Evolutionary conservation across 2,113 vertebrate species (phyloP).

Genomic region (Chunga burmeisteri): DNA sequence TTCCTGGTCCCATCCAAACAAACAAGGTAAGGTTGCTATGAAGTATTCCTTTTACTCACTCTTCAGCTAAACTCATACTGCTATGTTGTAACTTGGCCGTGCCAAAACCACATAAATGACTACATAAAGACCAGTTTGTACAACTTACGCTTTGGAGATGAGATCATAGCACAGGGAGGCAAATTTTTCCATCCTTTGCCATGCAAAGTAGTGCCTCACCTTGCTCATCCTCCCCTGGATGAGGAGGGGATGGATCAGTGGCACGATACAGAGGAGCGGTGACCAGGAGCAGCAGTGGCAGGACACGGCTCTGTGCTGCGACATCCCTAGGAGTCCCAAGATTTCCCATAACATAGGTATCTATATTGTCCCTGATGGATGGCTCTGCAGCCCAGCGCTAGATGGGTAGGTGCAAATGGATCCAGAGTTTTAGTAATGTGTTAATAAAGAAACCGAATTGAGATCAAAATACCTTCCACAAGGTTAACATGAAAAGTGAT

Average conservation of each 20-base stretch:
- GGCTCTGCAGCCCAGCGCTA: background rate
- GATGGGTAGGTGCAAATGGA: background rate
- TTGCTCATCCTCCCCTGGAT: background rate
- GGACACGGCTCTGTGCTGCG: background rate
- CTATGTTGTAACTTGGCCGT: background rate
- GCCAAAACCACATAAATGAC: background rate
- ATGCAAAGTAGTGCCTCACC: background rate
- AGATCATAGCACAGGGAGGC: background rate
- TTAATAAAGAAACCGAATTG: slow-evolving; percentile 26
- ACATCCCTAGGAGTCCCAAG: background rate
- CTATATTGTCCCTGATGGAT: background rate
- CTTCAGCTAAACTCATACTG: background rate
- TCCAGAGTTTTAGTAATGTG: background rate
- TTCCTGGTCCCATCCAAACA: background rate
- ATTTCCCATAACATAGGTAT: background rate
- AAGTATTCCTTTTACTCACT: background rate
- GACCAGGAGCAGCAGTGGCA: background rate
- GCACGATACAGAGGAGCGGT: background rate
- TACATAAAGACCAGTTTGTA: background rate
- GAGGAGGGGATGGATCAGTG: no score
- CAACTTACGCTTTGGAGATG: background rate
- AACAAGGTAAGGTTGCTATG: background rate
- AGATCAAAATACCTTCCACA: slow-evolving; percentile 16
- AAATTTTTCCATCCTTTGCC: background rate
- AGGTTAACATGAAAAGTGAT: slow-evolving; percentile 25